A percentile compares a stretch with the other conserved stretches of the same genome.
phyloP scores from a whole-genome alignment of 2,888 invertebrate genomes.

The Rosalia funebris region DNA sequence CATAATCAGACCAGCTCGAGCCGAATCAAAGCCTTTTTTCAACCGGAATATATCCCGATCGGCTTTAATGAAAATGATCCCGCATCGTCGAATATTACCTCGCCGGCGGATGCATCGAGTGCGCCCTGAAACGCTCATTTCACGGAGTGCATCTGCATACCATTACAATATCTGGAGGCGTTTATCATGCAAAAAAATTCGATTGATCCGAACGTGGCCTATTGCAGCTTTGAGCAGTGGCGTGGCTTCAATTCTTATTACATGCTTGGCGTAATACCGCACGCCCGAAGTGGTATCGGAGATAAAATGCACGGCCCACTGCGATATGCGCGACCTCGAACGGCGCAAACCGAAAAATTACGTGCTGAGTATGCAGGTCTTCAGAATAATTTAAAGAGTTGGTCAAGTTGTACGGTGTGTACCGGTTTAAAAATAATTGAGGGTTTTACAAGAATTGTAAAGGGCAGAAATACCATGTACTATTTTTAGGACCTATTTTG shows the following conservation, averaged over 20 bases:
- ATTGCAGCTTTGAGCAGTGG: constrained; percentile 33
- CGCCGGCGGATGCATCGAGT: constrained; percentile 30
- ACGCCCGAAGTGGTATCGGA: constrained; percentile 25
- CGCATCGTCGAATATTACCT: constrained; percentile 28
- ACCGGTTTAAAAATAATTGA: too few relatives aligned
- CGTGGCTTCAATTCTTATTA: constrained; percentile 45
- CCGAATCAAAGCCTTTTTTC: constrained; percentile 17
- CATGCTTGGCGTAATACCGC: constrained; percentile 40
- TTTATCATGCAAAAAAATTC: constrained; percentile 52
- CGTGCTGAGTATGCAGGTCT: too few relatives aligned
- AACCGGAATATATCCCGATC: constrained; percentile 10
- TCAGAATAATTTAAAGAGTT: too few relatives aligned
- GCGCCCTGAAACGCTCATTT: constrained; percentile 48
- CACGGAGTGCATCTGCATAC: constrained; percentile 55
- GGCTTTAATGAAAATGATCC: constrained; percentile 20
- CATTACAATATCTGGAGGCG: constrained; percentile 51
- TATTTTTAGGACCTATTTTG: too few relatives aligned
- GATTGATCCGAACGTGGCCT: constrained; percentile 45
- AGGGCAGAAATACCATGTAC: too few relatives aligned
- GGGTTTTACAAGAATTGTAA: too few relatives aligned
- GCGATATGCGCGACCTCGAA: too few relatives aligned
- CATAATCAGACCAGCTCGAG: constrained; percentile 4
- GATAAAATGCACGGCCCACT: constrained; percentile 17
- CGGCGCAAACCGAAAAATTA: too few relatives aligned
- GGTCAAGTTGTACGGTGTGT: too few relatives aligned